Evolutionary conservation across 1,140 invertebrate genomes (phyloP).

Genomic region (Euura lappo): DNA sequence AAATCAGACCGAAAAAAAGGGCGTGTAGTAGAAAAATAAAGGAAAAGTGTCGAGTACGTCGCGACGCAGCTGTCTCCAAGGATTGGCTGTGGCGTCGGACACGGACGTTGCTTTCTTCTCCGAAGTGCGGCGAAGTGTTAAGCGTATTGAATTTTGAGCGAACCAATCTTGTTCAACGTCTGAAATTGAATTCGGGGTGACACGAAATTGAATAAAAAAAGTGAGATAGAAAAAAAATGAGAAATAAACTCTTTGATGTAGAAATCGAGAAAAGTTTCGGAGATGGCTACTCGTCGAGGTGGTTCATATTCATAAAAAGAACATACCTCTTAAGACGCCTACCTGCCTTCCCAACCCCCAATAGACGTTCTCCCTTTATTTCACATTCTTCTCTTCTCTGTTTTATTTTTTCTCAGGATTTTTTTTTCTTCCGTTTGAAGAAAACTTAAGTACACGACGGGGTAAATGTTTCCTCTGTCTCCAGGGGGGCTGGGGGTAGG

Average conservation of each 20-base stretch:
- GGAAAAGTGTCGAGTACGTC: no score
- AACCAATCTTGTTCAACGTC: neutral
- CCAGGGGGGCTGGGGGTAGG: no score
- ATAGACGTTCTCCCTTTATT: no score
- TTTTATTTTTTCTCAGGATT: no score
- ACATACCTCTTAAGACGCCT: neutral
- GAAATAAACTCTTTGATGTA: neutral
- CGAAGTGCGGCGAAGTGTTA: neutral
- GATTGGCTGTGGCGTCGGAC: neutral
- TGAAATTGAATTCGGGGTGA: slow-evolving; percentile 1
- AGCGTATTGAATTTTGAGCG: neutral
- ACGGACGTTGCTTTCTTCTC: neutral
- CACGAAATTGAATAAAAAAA: neutral
- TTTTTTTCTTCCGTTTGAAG: no score
- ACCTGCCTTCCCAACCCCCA: no score
- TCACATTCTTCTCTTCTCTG: no score
- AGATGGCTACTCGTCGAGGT: neutral
- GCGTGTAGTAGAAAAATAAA: no score
- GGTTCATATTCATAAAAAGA: neutral
- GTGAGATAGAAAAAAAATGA: no score
- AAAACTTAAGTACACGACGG: no score
- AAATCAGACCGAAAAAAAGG: no score
- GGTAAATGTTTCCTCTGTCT: no score
- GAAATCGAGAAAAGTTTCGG: neutral
- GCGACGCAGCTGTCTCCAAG: neutral